Base-by-base conservation (phyloP, 2,113 vertebrate species). In the Nycticryphes semicollaris region DNA sequence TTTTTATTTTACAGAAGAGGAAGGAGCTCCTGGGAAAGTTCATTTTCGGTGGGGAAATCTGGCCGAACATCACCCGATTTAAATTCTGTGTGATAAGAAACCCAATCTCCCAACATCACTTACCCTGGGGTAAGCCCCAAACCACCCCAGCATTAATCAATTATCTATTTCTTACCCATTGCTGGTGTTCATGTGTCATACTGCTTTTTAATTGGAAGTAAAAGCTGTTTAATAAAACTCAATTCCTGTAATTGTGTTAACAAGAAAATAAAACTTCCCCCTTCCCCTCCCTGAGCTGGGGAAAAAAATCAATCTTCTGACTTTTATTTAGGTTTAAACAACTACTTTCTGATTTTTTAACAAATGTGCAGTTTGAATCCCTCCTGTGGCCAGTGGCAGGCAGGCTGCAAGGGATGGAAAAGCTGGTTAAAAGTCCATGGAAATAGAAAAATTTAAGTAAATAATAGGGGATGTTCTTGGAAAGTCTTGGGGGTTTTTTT, bases 61-160 rank as follows among this genome's bases (percentile, higher is more conserved):
- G 64, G 17, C 28, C 1, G 27, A 81, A 14, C 43, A 45, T 59
- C 31, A 19, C 15, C 19, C 1, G 0, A 53, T 43, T 63, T 35
- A 28, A 67, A 63, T 56, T 19, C 21, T 7, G 5, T 31, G 20
- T 0, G 0, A 39, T 22, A 19, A 67, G 19, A 78, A 95, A 57
- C 0, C 0, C 0, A 1, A 21, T n/a, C 22, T 50, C 57, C 59
- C 0, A 0, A 11, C 11, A 37, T 6, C 63, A 3, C 1, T 0
- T 13, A 39, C 9, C 20, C 12, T 0, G 0, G 5, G n/a, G 18
- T 11, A 14, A 89, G 18, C 41, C 45, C 50, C 1, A 63, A 54
- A 33, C 17, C 39, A 47, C 31, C n/a, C 8, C 50, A 19, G 28
- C 3, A 3, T 19, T 23, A n/a, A 62, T 14, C 60, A 31, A 37